Evolutionary conservation across 2,113 vertebrate genomes (phyloP), one percentile per base, ranked within the genome.

Genomic region (Tragelaphus buxtoni): DNA sequence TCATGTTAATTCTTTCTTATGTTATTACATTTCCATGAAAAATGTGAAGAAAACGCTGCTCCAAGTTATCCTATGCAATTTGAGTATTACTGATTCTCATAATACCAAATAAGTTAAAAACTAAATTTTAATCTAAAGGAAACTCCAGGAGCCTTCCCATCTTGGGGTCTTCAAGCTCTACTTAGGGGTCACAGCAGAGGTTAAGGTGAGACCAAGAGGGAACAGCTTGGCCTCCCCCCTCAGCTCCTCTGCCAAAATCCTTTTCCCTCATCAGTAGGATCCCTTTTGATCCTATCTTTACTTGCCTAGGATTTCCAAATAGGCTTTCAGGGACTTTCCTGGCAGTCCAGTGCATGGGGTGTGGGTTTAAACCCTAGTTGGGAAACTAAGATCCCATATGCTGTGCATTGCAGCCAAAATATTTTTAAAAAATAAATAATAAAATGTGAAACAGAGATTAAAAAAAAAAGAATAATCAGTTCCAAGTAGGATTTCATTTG

Each of bases 401-500:
- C 69, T 74, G 22, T 74, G 22, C 22, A 42, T 74, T 74, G 39
- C 39, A 24, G 69, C 69, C 69, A 74, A 74, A 74, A 74, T 39
- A 74, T 42, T 42, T 74, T 7, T 2, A 1, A 72, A 74, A 26
- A 74, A 42, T 26, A 42, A 74, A 42, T 74, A 42, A 39, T 69
- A 39, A 74, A 42, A 74, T 7, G 14, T 74, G 69, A 74, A 42
- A 74, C 69, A 74, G 69, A 42, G 69, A 42, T 42, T 69, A 0
- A 18, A 30, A n/a, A n/a, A 11, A 39, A 11, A 39, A 74, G n/a
- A 42, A 72, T 39, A 72, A 42, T 42, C 39, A 74, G 39, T 39
- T 91, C 69, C 32, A 93, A 88, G 26, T 45, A 74, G 93, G 28
- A 55, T 89, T 95, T 65, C n/a, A 72, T 60, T 77, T 55, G 90